Conservation (phyloP, 2,113 vertebrate species). For the Lutjanus erythropterus region DNA sequence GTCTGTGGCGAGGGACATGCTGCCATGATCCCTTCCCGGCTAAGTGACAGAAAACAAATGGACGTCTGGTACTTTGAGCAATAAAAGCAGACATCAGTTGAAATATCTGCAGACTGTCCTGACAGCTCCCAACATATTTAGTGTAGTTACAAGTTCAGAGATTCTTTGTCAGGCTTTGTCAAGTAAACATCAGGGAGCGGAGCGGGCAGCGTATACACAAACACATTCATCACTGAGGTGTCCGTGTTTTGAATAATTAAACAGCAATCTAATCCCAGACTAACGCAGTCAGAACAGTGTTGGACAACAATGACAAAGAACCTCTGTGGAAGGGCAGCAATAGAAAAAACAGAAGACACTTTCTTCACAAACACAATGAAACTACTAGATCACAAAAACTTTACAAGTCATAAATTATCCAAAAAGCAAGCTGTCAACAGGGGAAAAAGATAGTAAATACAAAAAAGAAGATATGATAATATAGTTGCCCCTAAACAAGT, state of each 20-base stretch:
- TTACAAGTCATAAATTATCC: too few relatives aligned
- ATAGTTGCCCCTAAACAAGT: too few relatives aligned
- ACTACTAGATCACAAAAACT: not conserved
- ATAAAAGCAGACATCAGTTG: too few relatives aligned
- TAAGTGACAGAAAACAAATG: too few relatives aligned
- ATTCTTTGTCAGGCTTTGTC: not conserved
- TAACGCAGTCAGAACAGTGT: not conserved
- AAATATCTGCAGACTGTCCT: too few relatives aligned
- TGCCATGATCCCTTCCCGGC: too few relatives aligned
- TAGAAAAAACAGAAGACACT: not conserved
- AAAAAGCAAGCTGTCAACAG: not conserved
- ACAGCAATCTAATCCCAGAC: not conserved
- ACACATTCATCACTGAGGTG: not conserved
- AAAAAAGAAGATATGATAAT: too few relatives aligned
- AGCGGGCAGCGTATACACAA: not conserved
- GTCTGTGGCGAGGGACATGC: too few relatives aligned
- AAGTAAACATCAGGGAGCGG: not conserved
- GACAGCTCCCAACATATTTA: too few relatives aligned
- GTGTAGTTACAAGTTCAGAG: too few relatives aligned
- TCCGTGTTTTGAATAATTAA: slow-evolving; percentile 23
- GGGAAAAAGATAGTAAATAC: too few relatives aligned
- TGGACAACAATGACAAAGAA: not conserved
- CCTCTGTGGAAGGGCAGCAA: not conserved
- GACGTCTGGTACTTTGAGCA: too few relatives aligned
- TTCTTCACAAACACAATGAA: not conserved